phyloP scores from a whole-genome alignment of 2,888 invertebrate genomes.

The Drymonia ruficornis region DNA sequence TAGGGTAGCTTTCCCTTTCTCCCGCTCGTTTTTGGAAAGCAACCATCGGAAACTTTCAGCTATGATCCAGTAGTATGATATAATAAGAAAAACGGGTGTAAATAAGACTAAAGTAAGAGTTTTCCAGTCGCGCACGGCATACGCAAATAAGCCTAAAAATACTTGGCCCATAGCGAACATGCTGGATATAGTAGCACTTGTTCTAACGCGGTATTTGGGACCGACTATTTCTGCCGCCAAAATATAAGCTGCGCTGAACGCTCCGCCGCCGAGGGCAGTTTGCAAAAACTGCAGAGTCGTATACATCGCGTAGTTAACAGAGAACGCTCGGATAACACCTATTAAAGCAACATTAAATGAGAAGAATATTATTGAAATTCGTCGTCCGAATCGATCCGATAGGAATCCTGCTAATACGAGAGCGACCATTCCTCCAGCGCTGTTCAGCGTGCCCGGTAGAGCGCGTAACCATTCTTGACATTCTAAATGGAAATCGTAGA shows the following conservation, averaged over 20 bases:
- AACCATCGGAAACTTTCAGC: conserved; percentile 92
- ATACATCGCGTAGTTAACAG: conserved; percentile 74
- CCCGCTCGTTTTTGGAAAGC: conserved; percentile 86
- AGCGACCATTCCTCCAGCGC: conserved; percentile 88
- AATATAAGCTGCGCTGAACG: conserved; percentile 76
- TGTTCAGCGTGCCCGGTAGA: conserved; percentile 90
- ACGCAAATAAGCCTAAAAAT: conserved; percentile 87
- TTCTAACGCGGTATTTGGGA: conserved; percentile 88
- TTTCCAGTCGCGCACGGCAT: conserved; percentile 89
- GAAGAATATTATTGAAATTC: conserved; percentile 68
- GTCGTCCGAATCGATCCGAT: conserved; percentile 85
- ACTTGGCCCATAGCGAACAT: conserved; percentile 90
- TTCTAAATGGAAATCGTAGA: conserved; percentile 72
- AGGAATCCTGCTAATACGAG: conserved; percentile 88
- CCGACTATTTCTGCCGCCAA: conserved; percentile 91
- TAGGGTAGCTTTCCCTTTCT: conserved; percentile 85
- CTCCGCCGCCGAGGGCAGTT: conserved; percentile 72
- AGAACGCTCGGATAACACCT: conserved; percentile 71
- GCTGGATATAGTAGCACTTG: conserved; percentile 88
- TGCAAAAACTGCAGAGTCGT: conserved; percentile 68
- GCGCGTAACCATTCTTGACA: conserved; percentile 88
- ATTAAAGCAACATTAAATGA: conserved; percentile 68
- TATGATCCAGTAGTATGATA: conserved; percentile 88
- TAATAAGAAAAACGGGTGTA: conserved; percentile 86
- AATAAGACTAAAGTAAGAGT: conserved; percentile 87